Evolutionary conservation across 2,113 vertebrate genomes (phyloP).

Genomic region (Anser cygnoides): DNA sequence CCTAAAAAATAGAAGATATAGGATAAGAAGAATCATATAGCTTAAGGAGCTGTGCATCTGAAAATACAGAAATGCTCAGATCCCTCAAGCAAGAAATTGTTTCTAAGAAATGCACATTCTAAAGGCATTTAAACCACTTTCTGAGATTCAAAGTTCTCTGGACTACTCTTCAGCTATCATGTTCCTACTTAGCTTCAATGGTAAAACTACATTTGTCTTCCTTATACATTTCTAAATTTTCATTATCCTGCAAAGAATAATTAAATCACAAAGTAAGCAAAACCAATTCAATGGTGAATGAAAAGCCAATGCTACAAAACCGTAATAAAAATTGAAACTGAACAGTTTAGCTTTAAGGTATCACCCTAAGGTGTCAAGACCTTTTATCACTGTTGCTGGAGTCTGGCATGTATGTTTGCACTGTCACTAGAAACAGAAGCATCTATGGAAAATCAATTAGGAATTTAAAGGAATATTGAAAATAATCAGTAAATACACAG

Average conservation of each 20-base stretch:
- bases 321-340: slow-evolving; percentile 59
- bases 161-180: background rate
- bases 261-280: slow-evolving; percentile 63
- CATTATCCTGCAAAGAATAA: slow-evolving; percentile 54
- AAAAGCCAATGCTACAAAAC: slow-evolving; percentile 22
- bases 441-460: background rate
- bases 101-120: background rate
- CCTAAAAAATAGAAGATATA: background rate
- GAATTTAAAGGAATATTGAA: background rate
- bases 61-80: background rate
- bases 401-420: background rate
- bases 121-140: slow-evolving; percentile 8
- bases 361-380: slow-evolving; percentile 57
- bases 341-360: slow-evolving; percentile 52
- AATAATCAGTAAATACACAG: background rate
- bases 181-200: background rate
- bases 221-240: slow-evolving; percentile 32
- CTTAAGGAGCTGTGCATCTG: background rate
- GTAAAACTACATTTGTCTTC: slow-evolving; percentile 37
- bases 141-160: background rate
- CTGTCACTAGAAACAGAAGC: background rate
- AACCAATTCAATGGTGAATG: slow-evolving; percentile 34
- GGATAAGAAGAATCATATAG: background rate
- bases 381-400: slow-evolving; percentile 46
- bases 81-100: background rate